Evolutionary conservation across 2,888 invertebrate genomes (phyloP).

Genomic region (Melangyna quadrimaculata): DNA sequence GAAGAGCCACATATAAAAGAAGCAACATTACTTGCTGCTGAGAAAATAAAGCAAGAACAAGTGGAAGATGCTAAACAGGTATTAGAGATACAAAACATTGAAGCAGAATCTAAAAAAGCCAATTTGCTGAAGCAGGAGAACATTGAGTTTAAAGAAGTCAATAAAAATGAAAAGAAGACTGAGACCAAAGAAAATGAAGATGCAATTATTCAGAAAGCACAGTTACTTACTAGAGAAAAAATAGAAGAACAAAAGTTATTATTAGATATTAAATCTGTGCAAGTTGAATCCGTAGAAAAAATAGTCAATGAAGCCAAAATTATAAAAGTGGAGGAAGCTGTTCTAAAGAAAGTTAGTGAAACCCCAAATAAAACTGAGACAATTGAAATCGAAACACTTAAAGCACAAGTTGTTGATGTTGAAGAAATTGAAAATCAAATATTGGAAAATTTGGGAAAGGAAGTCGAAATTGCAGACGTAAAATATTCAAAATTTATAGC

Average conservation of each 20-base stretch:
- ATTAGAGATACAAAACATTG: background rate
- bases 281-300: background rate
- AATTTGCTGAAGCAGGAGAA: background rate
- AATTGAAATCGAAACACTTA: background rate
- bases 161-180: background rate
- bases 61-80: background rate
- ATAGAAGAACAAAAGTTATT: background rate
- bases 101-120: background rate
- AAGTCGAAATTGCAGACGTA: background rate
- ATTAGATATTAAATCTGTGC: background rate
- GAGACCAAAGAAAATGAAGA: background rate
- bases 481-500: background rate
- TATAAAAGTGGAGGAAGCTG: background rate
- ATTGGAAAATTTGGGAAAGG: background rate
- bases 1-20: background rate
- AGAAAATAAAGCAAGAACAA: background rate
- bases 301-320: background rate
- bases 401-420: background rate
- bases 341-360: background rate
- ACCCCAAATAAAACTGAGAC: background rate
- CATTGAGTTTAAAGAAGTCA: slow-evolving; percentile 1
- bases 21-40: background rate
- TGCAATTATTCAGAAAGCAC: background rate
- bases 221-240: background rate
- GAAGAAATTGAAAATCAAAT: background rate